Evolutionary conservation across 2,888 invertebrate species (phyloP).

Genomic region (Yponomeuta evonymella): DNA sequence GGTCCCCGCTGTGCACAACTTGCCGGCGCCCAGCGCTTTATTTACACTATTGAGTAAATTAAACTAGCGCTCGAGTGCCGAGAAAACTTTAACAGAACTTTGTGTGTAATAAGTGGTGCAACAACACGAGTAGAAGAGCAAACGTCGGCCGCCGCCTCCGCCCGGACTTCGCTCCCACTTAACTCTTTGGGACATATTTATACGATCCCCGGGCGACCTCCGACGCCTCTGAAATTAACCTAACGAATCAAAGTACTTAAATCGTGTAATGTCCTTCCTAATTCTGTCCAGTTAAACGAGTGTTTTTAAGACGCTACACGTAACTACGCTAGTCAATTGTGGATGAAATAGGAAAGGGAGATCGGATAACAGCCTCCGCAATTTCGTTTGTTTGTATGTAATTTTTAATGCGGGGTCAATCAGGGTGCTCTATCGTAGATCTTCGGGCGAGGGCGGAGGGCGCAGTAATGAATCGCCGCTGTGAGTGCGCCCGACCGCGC

Average conservation of each 20-base stretch:
- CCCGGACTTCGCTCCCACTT: constrained; percentile 72
- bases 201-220: constrained; percentile 75
- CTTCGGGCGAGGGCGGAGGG: constrained; percentile 64
- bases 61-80: constrained; percentile 73
- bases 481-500: constrained; percentile 71
- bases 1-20: constrained; percentile 62
- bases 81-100: constrained; percentile 75
- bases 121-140: constrained; percentile 76
- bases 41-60: constrained; percentile 78
- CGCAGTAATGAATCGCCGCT: constrained; percentile 72
- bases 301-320: not conserved
- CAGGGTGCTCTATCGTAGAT: constrained; percentile 72
- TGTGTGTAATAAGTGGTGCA: constrained; percentile 77
- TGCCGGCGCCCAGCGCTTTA: constrained; percentile 69
- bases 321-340: constrained; percentile 36
- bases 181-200: constrained; percentile 77
- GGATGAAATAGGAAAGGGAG: constrained; percentile 63
- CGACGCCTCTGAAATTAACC: constrained; percentile 64
- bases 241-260: constrained; percentile 68
- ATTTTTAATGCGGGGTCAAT: constrained; percentile 77
- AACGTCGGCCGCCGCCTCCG: constrained; percentile 74
- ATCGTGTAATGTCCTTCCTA: constrained; percentile 41
- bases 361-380: constrained; percentile 47
- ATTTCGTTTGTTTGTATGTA: constrained; percentile 65
- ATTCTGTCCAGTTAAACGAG: constrained; percentile 48